A percentile compares a stretch with the other conserved stretches of the same genome.
Conservation (phyloP, 1,140 invertebrate species). For the Drosophila pachea region DNA sequence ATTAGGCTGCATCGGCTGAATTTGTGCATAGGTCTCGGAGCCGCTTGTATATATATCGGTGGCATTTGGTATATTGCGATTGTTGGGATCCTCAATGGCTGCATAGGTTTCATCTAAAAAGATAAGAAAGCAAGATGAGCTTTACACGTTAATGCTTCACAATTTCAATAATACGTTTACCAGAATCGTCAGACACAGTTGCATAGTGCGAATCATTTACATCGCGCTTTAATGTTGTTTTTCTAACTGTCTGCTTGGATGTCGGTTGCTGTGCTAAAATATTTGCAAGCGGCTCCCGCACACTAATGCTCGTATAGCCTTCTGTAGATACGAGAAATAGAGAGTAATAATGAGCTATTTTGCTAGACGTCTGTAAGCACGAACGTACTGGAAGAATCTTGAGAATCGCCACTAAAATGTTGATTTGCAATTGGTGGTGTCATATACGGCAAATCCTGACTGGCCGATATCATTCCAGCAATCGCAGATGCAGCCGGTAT, state of each 20-base stretch:
- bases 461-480: constrained; percentile 89
- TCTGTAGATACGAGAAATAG: constrained; percentile 80
- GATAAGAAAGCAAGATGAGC: too few relatives aligned
- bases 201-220: constrained; percentile 85
- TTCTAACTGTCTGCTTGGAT: constrained; percentile 71
- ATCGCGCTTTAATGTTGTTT: constrained; percentile 78
- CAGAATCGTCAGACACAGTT: constrained; percentile 91
- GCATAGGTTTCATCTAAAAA: constrained; percentile 92
- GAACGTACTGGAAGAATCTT: constrained; percentile 88
- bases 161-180: constrained; percentile 77
- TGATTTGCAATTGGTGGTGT: constrained; percentile 85
- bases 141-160: neutral
- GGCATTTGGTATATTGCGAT: constrained; percentile 80
- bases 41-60: constrained; percentile 85
- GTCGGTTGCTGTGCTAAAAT: constrained; percentile 83
- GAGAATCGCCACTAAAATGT: constrained; percentile 90
- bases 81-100: constrained; percentile 90
- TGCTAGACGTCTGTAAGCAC: neutral
- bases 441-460: constrained; percentile 93
- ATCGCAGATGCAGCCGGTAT: constrained; percentile 90
- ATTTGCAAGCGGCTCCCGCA: constrained; percentile 90
- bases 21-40: constrained; percentile 93
- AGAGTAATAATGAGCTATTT: neutral
- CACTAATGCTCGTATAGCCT: constrained; percentile 94
- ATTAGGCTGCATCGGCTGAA: constrained; percentile 83